Evolutionary conservation across 2,113 vertebrate genomes (phyloP), one percentile per base, ranked within the genome.

Genomic region (Nannospalax galili): DNA sequence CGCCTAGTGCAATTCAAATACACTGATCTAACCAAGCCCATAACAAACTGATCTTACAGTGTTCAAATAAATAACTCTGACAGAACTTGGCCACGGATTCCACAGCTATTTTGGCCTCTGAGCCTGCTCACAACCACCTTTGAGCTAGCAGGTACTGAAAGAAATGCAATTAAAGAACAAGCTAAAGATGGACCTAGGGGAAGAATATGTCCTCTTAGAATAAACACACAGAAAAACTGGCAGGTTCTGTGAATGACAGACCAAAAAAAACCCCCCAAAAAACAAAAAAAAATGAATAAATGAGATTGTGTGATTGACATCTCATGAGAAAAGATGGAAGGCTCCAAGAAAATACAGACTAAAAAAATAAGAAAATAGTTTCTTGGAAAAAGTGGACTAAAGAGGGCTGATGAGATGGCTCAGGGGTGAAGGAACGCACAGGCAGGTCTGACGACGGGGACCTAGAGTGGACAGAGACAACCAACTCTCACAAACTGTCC

Each of bases 1-100:
- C 95, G 86, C 93, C 96, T 97, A 91, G 28, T 91, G 80, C 96
- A 96, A 95, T 78, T 95, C 93, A 96, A 94, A 92, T 80, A 97
- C 90, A 97, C 92, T 65, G 75, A 97, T 94, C 42, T 77, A 95
- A 97, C 95, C 72, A 96, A 97, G 56, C 17, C 93, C 85, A 32
- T 90, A 95, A 94, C 72, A 88, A 0, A 0, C 91, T 93, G 84
- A 93, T 97, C 96, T 92, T 85, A 32, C 90, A 92, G 92, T 84
- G 95, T 78, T 92, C 78, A 96, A 93, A 5, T 89, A 97, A 97
- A 86, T 32, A 79, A 19, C 69, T 79, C 84, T 89, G 64, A 94
- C 40, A 88, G 80, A 52, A 88, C 45, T 45, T 77, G 17, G 78
- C 30, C 42, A 82, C 56, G 65, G 77, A 96, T n/a, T n/a, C n/a